Evolutionary conservation across 2,113 vertebrate genomes (phyloP), one percentile per base, ranked within the genome.

Genomic region (Sinosuthora webbiana): DNA sequence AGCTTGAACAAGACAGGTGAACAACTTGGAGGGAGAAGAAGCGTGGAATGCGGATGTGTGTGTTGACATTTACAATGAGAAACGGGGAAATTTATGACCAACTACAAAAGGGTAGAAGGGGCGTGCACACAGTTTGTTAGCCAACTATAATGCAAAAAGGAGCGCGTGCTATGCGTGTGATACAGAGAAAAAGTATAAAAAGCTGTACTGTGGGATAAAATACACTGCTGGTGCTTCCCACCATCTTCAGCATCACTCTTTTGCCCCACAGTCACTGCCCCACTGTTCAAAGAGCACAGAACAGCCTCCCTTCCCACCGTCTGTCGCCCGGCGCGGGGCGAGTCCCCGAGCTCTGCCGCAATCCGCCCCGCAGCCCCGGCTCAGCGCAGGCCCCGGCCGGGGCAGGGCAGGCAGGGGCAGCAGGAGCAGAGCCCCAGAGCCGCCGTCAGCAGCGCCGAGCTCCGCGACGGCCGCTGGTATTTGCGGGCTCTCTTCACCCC

Each of bases 401-500:
- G n/a, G 50, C 96, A 83, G 18, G 96, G 96, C 35, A 96, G 71
- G 65, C 97, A 97, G 17, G 91, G 15, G 21, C 97, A 98, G 64
- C 97, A 98, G 56, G 96, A 81, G 13, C 97, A 98, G 42, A 98
- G 87, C 5, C 97, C 56, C 12, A 97, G 78, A 10, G 64, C 27
- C 0, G 96, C 84, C 0, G 77, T 39, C 35, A 97, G 41, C 28
- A 86, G 56, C 3, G 93, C 81, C 5, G 97, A 94, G 62, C 97
- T 65, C 24, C 95, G 68, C 4, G 98, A 97, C 1, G 96, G 95
- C 39, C 77, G 90, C 93, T 94, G 93, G 44, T 68, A 98, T 24
- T 67, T 82, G 41, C 95, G 18, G 11, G 98, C 97, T 84, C 96
- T 98, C 95, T 98, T 98, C 57, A 97, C 89, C 21, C 95, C 90